phyloP scores from a whole-genome alignment of 2,113 vertebrate species.

The Syngnathoides biaculeatus region DNA sequence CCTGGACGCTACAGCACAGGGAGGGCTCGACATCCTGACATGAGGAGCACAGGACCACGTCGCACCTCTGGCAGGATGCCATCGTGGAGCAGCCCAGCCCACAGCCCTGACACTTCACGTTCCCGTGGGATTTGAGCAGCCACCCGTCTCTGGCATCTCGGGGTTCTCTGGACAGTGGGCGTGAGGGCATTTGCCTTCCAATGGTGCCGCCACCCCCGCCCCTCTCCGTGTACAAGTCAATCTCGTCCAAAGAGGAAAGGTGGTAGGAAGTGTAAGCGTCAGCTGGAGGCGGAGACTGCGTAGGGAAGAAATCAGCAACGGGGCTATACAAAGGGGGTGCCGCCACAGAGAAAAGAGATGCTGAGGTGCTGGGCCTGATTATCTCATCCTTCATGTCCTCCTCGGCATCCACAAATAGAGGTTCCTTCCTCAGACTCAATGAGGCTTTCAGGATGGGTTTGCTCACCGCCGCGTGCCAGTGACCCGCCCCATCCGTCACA shows the following conservation, averaged over 20 bases:
- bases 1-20: constrained; percentile 75
- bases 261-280: constrained; percentile 80
- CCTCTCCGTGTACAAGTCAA: constrained; percentile 91
- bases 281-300: constrained; percentile 74
- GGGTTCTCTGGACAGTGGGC: constrained; percentile 70
- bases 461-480: constrained; percentile 82
- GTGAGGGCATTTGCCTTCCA: constrained; percentile 69
- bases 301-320: constrained; percentile 79
- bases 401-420: constrained; percentile 77
- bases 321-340: constrained; percentile 81
- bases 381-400: constrained; percentile 91
- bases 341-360: constrained; percentile 82
- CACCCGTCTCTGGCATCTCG: constrained; percentile 75
- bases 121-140: constrained; percentile 81
- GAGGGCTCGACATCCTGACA: constrained; percentile 74
- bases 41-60: constrained; percentile 75
- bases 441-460: constrained; percentile 87
- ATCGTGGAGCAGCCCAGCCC: constrained; percentile 79
- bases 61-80: constrained; percentile 87
- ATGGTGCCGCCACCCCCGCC: constrained; percentile 64
- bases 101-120: constrained; percentile 90
- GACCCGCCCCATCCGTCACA: constrained; percentile 85
- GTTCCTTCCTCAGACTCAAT: constrained; percentile 88
- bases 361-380: constrained; percentile 80
- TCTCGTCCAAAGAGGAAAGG: constrained; percentile 87